Evolutionary conservation across 2,113 vertebrate genomes (phyloP).

Genomic region (Mystacornis crossleyi): DNA sequence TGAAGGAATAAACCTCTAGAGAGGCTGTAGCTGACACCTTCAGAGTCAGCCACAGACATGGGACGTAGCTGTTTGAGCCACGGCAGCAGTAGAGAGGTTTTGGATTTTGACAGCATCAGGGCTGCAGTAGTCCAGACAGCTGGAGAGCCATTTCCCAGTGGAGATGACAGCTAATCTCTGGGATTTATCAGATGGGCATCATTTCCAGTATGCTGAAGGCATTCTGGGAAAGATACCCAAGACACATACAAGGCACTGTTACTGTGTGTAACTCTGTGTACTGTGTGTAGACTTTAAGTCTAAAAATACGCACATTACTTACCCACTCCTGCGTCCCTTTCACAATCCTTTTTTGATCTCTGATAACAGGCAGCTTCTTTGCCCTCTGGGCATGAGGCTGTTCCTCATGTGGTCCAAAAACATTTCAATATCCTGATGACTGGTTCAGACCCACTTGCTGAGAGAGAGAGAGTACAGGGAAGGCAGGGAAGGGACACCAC

Average conservation of each 20-base stretch:
- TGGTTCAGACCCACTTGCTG: not conserved
- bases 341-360: not conserved
- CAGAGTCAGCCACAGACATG: not conserved
- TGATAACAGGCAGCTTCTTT: not conserved
- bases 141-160: not conserved
- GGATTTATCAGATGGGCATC: not conserved
- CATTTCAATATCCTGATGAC: not conserved
- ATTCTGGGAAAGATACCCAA: not conserved
- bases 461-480: not conserved
- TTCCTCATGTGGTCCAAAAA: not conserved
- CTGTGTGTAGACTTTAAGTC: not conserved
- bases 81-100: not conserved
- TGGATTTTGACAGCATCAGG: not conserved
- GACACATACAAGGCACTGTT: not conserved
- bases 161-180: not conserved
- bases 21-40: not conserved
- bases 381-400: not conserved
- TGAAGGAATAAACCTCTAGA: not conserved
- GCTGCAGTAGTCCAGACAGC: not conserved
- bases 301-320: not conserved
- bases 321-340: not conserved
- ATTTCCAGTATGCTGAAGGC: not conserved
- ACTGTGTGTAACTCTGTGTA: too few relatives aligned
- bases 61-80: not conserved
- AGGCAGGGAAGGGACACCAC: rapidly evolving